A percentile compares a stretch with the other conserved stretches of the same genome.
Conservation (phyloP, 2,797 vertebrate genomes). For the Danio tinwini region DNA sequence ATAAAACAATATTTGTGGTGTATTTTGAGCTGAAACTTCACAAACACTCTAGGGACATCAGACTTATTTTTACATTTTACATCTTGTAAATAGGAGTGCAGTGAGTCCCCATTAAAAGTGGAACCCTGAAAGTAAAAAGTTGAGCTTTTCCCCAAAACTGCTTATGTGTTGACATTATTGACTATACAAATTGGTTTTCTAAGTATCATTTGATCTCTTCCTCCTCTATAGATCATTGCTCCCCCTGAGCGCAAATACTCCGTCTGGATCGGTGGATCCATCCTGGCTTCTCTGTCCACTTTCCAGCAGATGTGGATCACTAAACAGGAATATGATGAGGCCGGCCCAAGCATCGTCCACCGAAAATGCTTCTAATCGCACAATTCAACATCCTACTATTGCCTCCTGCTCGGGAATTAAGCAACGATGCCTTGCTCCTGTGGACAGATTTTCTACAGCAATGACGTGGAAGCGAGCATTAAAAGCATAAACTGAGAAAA, state of each 20-base stretch:
- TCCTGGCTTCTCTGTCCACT: slow-evolving; percentile 98
- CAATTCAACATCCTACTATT: neutral
- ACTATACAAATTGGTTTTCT: neutral
- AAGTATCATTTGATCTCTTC: neutral
- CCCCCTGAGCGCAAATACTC: slow-evolving; percentile 98
- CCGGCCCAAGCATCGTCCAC: slow-evolving; percentile 94
- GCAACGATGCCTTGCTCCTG: slow-evolving; percentile 13
- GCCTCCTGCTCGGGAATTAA: slow-evolving; percentile 47
- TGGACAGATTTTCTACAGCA: slow-evolving; percentile 49
- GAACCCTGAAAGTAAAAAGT: too few species aligned
- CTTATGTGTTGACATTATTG: too few species aligned
- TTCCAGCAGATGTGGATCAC: slow-evolving; percentile 99
- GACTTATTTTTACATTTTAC: too few species aligned
- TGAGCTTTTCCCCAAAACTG: too few species aligned
- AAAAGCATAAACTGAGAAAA: slow-evolving; percentile 17
- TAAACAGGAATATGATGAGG: slow-evolving; percentile 97
- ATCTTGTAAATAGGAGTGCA: too few species aligned
- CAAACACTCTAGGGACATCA: too few species aligned
- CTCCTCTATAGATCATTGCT: slow-evolving; percentile 87
- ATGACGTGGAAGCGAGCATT: neutral
- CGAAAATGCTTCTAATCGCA: slow-evolving; percentile 93
- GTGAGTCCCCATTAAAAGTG: too few species aligned
- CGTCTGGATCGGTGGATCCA: slow-evolving; percentile 98
- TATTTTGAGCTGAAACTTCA: too few species aligned
- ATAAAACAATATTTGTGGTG: too few species aligned